Base-by-base conservation (phyloP, 1,140 invertebrate species). In the Ips nitidus region DNA sequence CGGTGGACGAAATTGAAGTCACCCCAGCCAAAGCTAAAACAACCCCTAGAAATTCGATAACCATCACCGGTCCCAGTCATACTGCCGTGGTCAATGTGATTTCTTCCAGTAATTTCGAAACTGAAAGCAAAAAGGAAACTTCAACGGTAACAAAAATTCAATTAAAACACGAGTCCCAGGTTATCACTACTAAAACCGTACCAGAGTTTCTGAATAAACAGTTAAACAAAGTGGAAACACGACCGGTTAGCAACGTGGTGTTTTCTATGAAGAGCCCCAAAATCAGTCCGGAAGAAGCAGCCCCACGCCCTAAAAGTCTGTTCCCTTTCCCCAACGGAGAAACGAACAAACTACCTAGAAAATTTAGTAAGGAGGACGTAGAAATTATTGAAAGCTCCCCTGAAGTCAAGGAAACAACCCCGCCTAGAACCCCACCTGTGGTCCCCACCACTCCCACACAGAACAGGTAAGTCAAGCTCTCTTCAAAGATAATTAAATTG, bases 121-220 rank as follows among this genome's bases (percentile, higher is more conserved):
- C 62, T 3, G 71, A 70, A 40, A 69, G 41, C 1, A 66, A 75
- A 60, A 59, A 42, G 1, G 62, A 70, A 52, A 66, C 37, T 4
- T 37, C 22, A 52, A 61, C 65, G 4, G 36, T 66, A 8, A 66
- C 64, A 38, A 63, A 63, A 22, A 65, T 69, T 38, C 66, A 55
- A 36, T 62, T 50, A 7, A 69, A 62, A 36, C 53, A 70, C 4
- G 71, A 76, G 68, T 70, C 75, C 47, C 75, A 76, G 63, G 71
- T 80, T 3, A 79, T 77, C 2, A 73, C 79, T 1, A 80, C 79
- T 1, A 80, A 80, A 58, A 77, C 80, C 5, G 82, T 89, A n/a
- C 88, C 88, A 1, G 89, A 90, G 79, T 90, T 90, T 76, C 80
- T 90, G 72, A 86, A 89, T 72, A 87, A 89, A 57, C 88, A 89